These are phyloP conservation scores for Miltochrista miniata DNA, from an alignment of 2,888 invertebrate genomes.

Conservation along the genomic window DNA sequence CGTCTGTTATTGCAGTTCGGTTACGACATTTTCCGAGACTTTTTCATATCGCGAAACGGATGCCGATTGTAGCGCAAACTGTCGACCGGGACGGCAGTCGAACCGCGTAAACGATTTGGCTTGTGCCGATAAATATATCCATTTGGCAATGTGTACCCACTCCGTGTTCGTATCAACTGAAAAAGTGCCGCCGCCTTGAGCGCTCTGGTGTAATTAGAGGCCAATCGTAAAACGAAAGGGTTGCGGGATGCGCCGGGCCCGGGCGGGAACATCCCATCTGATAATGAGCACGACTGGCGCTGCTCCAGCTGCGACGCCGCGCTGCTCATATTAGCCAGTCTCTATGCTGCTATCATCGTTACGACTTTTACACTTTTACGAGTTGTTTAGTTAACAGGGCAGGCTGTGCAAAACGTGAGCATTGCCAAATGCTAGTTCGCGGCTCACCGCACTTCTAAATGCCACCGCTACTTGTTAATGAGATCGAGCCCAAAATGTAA, in stretches of 20 bases:
- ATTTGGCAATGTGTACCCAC: conserved; percentile 70
- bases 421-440: conserved; percentile 82
- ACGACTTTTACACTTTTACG: conserved; percentile 83
- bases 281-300: conserved; percentile 81
- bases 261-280: conserved; percentile 80
- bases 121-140: conserved; percentile 72
- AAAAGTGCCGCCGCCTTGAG: conserved; percentile 78
- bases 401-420: conserved; percentile 65
- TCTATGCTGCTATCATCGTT: conserved; percentile 77
- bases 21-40: conserved; percentile 69
- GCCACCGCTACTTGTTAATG: conserved; percentile 72
- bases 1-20: conserved; percentile 72
- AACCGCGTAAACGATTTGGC: conserved; percentile 70
- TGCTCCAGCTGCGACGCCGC: conserved; percentile 69
- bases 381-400: conserved; percentile 80
- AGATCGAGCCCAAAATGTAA: conserved; percentile 46
- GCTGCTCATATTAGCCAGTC: conserved; percentile 79
- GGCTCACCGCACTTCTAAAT: conserved; percentile 80
- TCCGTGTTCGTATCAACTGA: conserved; percentile 63
- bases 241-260: conserved; percentile 53
- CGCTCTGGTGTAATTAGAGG: conserved; percentile 78
- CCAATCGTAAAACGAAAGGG: conserved; percentile 83
- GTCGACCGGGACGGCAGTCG: conserved; percentile 55
- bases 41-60: conserved; percentile 73
- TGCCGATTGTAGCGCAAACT: conserved; percentile 53